Base-by-base conservation (phyloP, 1,140 invertebrate species). In the Asobara japonica region DNA sequence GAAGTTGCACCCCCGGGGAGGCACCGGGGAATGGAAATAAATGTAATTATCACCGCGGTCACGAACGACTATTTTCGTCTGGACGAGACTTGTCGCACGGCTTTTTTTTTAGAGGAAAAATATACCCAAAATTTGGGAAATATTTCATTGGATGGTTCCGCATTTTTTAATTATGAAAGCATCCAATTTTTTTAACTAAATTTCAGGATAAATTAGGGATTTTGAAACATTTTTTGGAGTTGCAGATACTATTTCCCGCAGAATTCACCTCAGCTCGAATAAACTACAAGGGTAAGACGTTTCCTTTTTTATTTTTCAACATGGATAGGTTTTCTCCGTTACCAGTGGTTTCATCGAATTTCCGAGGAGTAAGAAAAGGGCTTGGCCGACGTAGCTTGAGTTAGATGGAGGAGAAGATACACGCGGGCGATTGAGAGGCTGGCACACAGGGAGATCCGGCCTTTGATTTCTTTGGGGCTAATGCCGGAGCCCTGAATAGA, bases 381-480 rank as follows among this genome's bases (percentile, higher is more conserved):
- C 7, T 61, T 16, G 7, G 16, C 36, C 41, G 25, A 41, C 33
- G 30, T 16, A 29, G 64, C 13, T 13, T 45, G n/a, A 45, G 41
- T 45, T 45, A 67, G 69, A 36, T 61, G 61, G 66, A 45, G 41
- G 51, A 20, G 22, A 64, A 71, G 61, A 66, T 56, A 69, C 67
- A 78, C 78, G 78, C 75, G 76, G 68, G 65, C 61, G 68, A 38
- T 69, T 65, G 70, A 73, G 51, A 56, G 51, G 51, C 16, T 20
- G 66, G n/a, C 61, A 62, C 33, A 68, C 61, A 70, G 45, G 48
- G 25, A 67, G 51, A 75, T 77, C 73, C 75, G 69, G 70, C 61
- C 61, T 77, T 77, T 79, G 74, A 79, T 79, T 79, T 72, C 67
- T 74, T 67, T 61, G n/a, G 41, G 29, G 56, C 68, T 78, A 78